These are phyloP conservation scores for Drosophila eohydei DNA, from an alignment of 2,888 invertebrate species.

Conservation along the genomic window DNA sequence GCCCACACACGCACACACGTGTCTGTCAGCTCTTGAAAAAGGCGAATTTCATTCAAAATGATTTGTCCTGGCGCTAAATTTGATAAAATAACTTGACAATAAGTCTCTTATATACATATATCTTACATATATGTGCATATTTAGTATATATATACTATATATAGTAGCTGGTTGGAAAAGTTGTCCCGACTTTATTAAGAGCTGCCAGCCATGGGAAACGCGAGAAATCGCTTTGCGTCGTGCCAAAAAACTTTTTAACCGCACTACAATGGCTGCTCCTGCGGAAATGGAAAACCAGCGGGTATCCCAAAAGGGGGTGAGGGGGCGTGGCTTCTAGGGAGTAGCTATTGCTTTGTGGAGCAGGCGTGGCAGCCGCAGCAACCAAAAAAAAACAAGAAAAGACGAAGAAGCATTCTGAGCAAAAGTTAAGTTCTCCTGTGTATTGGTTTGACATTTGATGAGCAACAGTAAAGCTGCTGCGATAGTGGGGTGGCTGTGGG, in stretches of 20 bases:
- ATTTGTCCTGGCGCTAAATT: constrained; percentile 58
- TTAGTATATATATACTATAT: not conserved
- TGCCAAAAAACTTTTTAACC: constrained; percentile 73
- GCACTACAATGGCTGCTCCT: constrained; percentile 60
- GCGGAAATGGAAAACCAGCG: constrained; percentile 71
- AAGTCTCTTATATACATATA: constrained; percentile 15
- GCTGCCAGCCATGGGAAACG: constrained; percentile 45
- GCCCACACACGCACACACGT: constrained; percentile 1
- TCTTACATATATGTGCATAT: not conserved
- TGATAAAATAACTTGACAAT: constrained; percentile 75
- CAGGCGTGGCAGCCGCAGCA: constrained; percentile 5
- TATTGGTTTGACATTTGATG: constrained; percentile 80
- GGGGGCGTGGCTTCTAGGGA: not conserved
- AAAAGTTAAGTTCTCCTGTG: constrained; percentile 76
- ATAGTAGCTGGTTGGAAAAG: not conserved
- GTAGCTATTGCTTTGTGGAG: constrained; percentile 1
- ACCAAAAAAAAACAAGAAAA: not conserved
- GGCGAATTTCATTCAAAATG: constrained; percentile 40
- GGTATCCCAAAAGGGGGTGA: constrained; percentile 8
- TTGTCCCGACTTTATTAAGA: constrained; percentile 60
- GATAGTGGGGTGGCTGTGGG: not conserved
- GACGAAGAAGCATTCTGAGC: not conserved
- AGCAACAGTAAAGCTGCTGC: constrained; percentile 61
- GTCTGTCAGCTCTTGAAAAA: not conserved
- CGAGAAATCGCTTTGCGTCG: constrained; percentile 75